Evolutionary conservation across 2,113 vertebrate genomes (phyloP).

Genomic region (cat (Felis catus)): F.catus_Fca126_mat1.0 CM031419.1:168619501-168620000

Average conservation of each 20-base stretch:
- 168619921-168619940: background rate
- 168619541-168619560: background rate
- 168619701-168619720: slow-evolving; percentile 2
- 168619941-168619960: background rate
- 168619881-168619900: background rate
- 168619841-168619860: background rate
- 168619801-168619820: background rate
- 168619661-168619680: background rate
- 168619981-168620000: background rate
- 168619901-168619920: background rate
- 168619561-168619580: slow-evolving; percentile 8
- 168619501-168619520: background rate
- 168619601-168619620: background rate
- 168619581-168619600: background rate
- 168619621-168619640: background rate
- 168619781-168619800: background rate
- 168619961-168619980: background rate
- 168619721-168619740: background rate
- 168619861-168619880: background rate
- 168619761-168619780: background rate
- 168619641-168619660: background rate
- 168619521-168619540: background rate
- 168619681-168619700: background rate
- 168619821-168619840: background rate
- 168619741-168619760: slow-evolving; percentile 17